phyloP scores from a whole-genome alignment of 1,140 invertebrate species.

The Solenopsis invicta region DNA sequence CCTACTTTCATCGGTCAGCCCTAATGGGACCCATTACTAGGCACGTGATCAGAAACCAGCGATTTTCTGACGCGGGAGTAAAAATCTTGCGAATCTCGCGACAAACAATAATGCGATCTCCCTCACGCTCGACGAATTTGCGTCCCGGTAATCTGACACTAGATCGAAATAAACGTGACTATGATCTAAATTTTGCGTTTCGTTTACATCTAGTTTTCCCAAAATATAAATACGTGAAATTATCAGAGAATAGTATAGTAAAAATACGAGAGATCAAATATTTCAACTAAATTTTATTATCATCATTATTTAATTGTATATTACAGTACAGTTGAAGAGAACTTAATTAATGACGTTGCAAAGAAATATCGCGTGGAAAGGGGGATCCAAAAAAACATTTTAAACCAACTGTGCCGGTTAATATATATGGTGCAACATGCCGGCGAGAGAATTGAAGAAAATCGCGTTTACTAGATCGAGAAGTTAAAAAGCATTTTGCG shows the following conservation, averaged over 20 bases:
- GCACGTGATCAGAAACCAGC: constrained; percentile 44
- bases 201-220: background rate
- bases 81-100: constrained; percentile 21
- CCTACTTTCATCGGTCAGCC: constrained; percentile 65
- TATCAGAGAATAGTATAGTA: background rate
- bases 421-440: background rate
- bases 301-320: background rate
- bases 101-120: constrained; percentile 16
- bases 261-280: background rate
- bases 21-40: constrained; percentile 52
- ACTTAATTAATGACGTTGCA: background rate
- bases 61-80: constrained; percentile 18
- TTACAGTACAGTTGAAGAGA: background rate
- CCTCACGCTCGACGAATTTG: background rate
- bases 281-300: background rate
- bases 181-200: too few species aligned
- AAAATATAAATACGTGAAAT: background rate
- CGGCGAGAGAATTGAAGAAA: constrained; percentile 7
- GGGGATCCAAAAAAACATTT: background rate
- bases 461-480: constrained; percentile 20
- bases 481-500: constrained; percentile 14
- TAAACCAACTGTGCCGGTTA: background rate
- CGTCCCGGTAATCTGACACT: background rate
- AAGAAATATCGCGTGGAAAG: background rate
- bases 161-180: too few species aligned